These are phyloP conservation scores for Alces alces DNA, from an alignment of 2,113 vertebrate species.

Conservation along the genomic window DNA sequence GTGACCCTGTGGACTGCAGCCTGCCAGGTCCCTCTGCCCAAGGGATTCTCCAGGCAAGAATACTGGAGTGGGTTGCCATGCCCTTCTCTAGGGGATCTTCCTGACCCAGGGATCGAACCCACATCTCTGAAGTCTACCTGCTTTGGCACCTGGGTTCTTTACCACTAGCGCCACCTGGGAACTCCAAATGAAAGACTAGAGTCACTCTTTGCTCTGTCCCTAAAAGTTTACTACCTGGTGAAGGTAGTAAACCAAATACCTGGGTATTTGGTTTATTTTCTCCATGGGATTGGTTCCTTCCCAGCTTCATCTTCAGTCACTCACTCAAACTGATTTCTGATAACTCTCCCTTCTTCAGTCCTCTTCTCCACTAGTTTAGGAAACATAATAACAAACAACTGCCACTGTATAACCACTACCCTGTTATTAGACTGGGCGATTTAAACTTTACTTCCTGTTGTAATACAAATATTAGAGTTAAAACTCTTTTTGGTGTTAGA, in stretches of 20 bases:
- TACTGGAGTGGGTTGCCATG: background rate
- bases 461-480: background rate
- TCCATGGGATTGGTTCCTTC: background rate
- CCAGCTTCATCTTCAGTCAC: background rate
- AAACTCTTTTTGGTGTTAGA: background rate
- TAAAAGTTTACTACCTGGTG: background rate
- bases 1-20: background rate
- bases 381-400: background rate
- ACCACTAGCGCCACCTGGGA: background rate
- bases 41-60: background rate
- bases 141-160: background rate
- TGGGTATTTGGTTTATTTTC: background rate
- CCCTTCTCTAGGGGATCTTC: background rate
- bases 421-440: background rate
- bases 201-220: background rate
- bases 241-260: too few relatives aligned
- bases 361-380: background rate
- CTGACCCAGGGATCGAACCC: background rate
- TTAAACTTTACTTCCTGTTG: background rate
- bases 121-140: background rate
- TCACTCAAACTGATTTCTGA: background rate
- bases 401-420: background rate
- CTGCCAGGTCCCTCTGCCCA: background rate
- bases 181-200: background rate
- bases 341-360: background rate